A percentile compares a stretch with the other conserved stretches of the same genome.
phyloP scores from a whole-genome alignment of 2,797 vertebrate genomes.

The Chelon labrosus region DNA sequence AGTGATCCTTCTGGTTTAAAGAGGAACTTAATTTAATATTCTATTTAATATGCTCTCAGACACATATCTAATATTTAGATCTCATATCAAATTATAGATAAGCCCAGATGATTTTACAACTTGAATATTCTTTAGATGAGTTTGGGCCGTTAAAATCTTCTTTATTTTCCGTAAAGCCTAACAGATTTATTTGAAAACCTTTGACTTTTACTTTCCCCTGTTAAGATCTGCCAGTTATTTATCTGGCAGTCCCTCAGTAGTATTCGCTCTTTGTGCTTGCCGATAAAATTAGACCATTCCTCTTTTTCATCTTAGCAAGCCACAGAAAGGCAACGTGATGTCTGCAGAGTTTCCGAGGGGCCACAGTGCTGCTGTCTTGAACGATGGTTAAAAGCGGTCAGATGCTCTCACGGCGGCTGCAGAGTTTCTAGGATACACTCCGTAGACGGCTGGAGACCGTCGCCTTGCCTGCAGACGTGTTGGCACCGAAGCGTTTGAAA shows the following conservation, averaged over 20 bases:
- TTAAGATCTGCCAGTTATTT: slow-evolving; percentile 12
- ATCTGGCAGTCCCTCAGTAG: slow-evolving; percentile 7
- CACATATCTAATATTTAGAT: background rate
- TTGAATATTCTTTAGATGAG: background rate
- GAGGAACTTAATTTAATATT: background rate
- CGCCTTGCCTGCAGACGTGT: slow-evolving; percentile 14
- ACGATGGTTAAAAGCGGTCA: background rate
- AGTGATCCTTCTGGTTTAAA: background rate
- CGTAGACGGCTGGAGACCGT: background rate
- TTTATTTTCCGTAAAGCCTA: background rate
- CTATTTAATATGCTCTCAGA: no score
- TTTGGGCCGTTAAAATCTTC: background rate
- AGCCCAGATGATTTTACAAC: background rate
- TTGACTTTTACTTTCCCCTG: background rate
- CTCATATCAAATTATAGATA: slow-evolving; percentile 7
- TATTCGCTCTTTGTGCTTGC: slow-evolving; percentile 7
- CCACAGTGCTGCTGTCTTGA: background rate
- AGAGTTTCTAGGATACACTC: slow-evolving; percentile 10
- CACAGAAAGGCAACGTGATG: background rate
- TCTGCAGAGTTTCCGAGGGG: slow-evolving; percentile 7
- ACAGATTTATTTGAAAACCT: background rate
- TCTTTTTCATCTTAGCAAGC: background rate
- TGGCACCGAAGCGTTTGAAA: background rate
- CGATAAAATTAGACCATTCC: slow-evolving; percentile 9
- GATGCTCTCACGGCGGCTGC: background rate